Base-by-base conservation (phyloP, 2,797 vertebrate genomes). In the Pipistrellus pipistrellus region DNA sequence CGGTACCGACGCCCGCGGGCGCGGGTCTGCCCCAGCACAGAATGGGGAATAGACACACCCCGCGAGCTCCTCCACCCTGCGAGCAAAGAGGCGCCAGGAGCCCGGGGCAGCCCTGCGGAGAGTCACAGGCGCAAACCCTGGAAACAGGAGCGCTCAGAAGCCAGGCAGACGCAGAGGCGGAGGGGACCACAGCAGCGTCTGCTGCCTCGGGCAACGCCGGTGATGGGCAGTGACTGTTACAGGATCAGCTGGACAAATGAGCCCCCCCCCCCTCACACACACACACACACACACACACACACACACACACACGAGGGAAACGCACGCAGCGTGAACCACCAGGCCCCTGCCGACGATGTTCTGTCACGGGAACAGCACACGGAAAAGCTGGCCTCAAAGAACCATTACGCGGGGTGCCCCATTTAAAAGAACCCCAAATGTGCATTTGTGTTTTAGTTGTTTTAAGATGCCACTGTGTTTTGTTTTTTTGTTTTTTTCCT, bases 291-390 rank as follows among this genome's bases (percentile, higher is more conserved):
- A 35, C 35, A 35, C 35, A 35, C 35, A 35, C 35, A 35, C 35
- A 38, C 38, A 38, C 38, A 18, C 9, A 48, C 82, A 3, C 0
- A n/a, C 55, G 9, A 59, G 46, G 12, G 2, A 27, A 30, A 64
- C 44, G 2, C 14, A 14, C 0, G 0, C 3, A 6, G 9, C 41
- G 10, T 23, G 51, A 72, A 41, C 27, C 17, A 4, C 18, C 53
- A 0, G 0, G 5, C 17, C 38, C 57, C 71, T 4, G 11, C 8
- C 62, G 57, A 11, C 9, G 30, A 30, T 2, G 7, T 23, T 27
- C 14, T 18, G 46, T 46, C 72, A 27, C 18, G 51, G 53, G 64
- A 84, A 35, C 4, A 12, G n/a, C 5, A 15, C 10, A 0, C 0
- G 13, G 95, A 38, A 23, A 35, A 77, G 20, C 62, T 0, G 17